phyloP scores from a whole-genome alignment of 64 coral and sea anemone genomes.

The Catalaphyllia jardinei region DNA sequence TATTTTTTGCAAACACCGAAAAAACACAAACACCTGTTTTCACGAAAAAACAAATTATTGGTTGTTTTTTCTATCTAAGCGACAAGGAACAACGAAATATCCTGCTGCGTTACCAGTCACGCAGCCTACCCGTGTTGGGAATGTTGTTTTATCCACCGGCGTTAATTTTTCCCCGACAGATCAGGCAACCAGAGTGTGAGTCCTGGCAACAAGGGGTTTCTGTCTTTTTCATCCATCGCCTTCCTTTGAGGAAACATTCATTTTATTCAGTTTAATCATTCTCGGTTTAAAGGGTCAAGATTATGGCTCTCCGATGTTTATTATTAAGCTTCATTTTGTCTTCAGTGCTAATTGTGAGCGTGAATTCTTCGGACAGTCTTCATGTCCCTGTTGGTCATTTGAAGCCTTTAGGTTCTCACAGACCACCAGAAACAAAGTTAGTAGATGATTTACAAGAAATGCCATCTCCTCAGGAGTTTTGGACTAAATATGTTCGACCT shows the following conservation, averaged over 20 bases:
- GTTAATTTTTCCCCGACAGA: too few relatives aligned
- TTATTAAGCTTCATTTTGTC: background rate
- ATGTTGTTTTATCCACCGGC: background rate
- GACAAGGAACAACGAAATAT: background rate
- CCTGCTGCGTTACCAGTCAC: background rate
- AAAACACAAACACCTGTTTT: too few relatives aligned
- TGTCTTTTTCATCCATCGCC: background rate
- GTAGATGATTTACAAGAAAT: conserved; percentile 73
- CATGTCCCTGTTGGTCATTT: conserved; percentile 78
- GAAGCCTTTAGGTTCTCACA: conserved; percentile 73
- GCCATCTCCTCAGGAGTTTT: conserved; percentile 79
- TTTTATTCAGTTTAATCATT: background rate
- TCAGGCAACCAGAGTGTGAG: background rate
- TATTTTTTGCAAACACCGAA: too few relatives aligned
- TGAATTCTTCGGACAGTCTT: background rate
- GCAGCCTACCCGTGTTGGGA: background rate
- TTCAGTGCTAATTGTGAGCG: background rate
- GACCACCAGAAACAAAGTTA: conserved; percentile 66
- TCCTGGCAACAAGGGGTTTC: background rate
- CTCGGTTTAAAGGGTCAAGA: background rate
- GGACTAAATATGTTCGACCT: conserved; percentile 79
- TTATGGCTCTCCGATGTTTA: background rate
- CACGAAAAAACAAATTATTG: too few relatives aligned
- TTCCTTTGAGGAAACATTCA: background rate
- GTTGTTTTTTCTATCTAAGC: too few relatives aligned